Conservation (phyloP, 2,797 vertebrate genomes). For the Enteromius paludinosus region DNA sequence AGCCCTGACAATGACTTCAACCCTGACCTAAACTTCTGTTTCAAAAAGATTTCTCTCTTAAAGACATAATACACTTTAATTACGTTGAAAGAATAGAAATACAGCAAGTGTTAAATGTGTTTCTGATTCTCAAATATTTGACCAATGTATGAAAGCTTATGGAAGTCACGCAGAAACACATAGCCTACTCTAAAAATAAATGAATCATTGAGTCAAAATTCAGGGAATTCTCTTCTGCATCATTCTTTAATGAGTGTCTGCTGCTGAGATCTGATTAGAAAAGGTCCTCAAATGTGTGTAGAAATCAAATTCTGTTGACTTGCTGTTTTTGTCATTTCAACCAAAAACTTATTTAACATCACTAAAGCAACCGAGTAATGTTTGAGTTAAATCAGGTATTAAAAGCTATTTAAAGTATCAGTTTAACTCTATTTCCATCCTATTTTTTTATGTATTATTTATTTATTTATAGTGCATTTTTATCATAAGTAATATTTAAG, state of each 20-base stretch:
- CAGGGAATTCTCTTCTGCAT: neutral
- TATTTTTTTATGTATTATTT: no score
- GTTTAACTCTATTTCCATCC: neutral
- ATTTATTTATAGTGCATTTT: no score
- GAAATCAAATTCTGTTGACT: neutral
- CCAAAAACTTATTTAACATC: neutral
- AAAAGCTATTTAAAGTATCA: neutral
- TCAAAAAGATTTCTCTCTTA: neutral
- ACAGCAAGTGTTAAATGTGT: neutral
- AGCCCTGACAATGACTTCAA: neutral
- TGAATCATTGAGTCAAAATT: neutral
- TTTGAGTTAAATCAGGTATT: neutral
- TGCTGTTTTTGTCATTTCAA: neutral
- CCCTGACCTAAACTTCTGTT: neutral
- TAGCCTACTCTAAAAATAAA: neutral
- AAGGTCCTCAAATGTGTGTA: neutral
- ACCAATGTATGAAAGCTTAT: neutral
- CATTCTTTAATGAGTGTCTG: neutral
- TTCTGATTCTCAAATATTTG: neutral
- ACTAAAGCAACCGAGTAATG: neutral
- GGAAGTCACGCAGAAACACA: no score
- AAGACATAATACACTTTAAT: neutral
- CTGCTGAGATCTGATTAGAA: neutral
- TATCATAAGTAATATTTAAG: no score
- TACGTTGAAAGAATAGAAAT: neutral